Evolutionary conservation across 2,888 invertebrate genomes (phyloP), one percentile per base, ranked within the genome.

Genomic region (Julus scanicus): DNA sequence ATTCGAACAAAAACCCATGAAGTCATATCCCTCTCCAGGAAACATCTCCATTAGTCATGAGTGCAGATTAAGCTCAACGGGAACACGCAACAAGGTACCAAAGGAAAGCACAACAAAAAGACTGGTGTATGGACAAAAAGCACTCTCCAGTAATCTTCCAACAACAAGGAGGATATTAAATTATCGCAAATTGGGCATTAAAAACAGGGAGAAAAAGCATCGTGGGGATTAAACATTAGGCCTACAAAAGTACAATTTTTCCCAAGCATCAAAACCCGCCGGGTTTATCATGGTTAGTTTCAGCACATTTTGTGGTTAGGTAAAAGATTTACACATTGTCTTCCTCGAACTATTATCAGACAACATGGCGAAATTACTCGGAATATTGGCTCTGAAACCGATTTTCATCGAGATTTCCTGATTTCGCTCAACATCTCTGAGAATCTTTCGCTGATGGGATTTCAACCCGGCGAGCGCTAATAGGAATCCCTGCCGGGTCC

Each of bases 11-110:
- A 49, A 71, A 71, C 71, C 9, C n/a, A n/a, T 71, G 29, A 71
- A 71, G 71, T 71, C 29, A 29, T n/a, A n/a, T 71, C 71, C 29
- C 71, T 71, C 29, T 2, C 71, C 1, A 71, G 29, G 29, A 29
- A 71, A 29, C 29, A 20, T 71, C 80, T 80, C 37, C 80, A 80
- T 80, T 80, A 80, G 80, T 80, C 80, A 80, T 80, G 80, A 80
- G 29, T 1, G 80, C 80, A 80, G 80, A 80, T 80, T 29, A 80
- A 37, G 80, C 80, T 80, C 29, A 0, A 37, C 11, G 13, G 20
- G 37, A 80, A 80, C 37, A 37, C 15, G 80, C 37, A 80, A 37
- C 2, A 29, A 80, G 80, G 29, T 3, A 80, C 80, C 37, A 15
- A 80, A 80, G 80, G 37, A 71, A 80, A 2, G 80, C 29, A 2